These are phyloP conservation scores for Diarsia mendica DNA, from an alignment of 2,888 invertebrate genomes.

Conservation along the genomic window DNA sequence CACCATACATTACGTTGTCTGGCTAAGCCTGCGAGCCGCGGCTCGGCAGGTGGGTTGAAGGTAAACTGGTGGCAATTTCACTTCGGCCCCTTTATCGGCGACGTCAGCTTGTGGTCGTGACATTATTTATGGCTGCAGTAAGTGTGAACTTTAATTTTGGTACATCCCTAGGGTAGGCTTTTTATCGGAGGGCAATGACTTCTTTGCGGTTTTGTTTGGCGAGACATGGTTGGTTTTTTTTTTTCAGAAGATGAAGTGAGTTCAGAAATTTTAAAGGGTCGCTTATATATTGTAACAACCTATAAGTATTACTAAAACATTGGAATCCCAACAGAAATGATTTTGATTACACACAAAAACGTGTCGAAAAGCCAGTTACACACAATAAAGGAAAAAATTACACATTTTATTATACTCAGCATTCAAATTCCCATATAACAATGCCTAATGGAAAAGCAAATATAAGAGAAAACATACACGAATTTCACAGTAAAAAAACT, in stretches of 20 bases:
- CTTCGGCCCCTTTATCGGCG: constrained; percentile 68
- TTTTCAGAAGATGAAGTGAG: not conserved
- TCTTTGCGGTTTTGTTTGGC: constrained; percentile 17
- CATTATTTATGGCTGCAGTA: constrained; percentile 66
- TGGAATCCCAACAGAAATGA: not conserved
- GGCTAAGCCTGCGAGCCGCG: constrained; percentile 61
- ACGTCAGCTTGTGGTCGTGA: constrained; percentile 62
- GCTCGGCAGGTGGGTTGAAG: constrained; percentile 58
- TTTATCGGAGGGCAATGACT: constrained; percentile 46
- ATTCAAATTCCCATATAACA: constrained; percentile 57
- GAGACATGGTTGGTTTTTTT: constrained; percentile 2
- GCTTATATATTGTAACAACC: no score
- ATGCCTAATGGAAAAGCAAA: constrained; percentile 70
- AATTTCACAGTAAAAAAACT: constrained; percentile 68
- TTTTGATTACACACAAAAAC: not conserved
- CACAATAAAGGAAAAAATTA: constrained; percentile 7
- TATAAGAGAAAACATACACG: constrained; percentile 61
- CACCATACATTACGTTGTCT: constrained; percentile 76
- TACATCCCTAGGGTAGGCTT: constrained; percentile 45
- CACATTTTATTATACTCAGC: constrained; percentile 17
- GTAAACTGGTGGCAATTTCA: constrained; percentile 68
- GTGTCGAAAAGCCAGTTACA: not conserved
- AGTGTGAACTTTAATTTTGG: constrained; percentile 65
- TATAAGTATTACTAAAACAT: not conserved
- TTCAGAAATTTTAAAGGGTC: not conserved